Conservation (phyloP, 1,140 invertebrate species). For the Lysiphlebus fabarum region DNA sequence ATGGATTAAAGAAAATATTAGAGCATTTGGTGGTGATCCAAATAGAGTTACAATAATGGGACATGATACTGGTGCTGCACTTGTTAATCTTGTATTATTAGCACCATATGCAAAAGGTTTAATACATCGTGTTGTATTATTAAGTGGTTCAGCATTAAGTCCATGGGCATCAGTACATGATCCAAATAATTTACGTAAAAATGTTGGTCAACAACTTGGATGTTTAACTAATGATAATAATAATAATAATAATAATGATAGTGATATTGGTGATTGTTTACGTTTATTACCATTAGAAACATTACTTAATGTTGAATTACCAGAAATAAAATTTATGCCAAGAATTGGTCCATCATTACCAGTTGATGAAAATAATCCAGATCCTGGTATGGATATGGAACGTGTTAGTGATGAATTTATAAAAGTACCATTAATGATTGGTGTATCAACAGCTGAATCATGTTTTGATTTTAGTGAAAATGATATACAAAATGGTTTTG, state of each 20-base stretch:
- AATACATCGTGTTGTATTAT: constrained; percentile 78
- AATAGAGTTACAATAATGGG: constrained; percentile 79
- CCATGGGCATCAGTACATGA: constrained; percentile 78
- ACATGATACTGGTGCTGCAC: constrained; percentile 79
- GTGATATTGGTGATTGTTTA: constrained; percentile 60
- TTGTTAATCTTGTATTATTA: constrained; percentile 79
- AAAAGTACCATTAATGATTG: constrained; percentile 66
- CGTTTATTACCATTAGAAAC: constrained; percentile 61
- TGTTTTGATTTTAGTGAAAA: constrained; percentile 72
- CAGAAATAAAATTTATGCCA: constrained; percentile 59
- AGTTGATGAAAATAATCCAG: constrained; percentile 60
- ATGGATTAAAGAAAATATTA: constrained; percentile 77
- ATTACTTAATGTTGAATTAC: constrained; percentile 64
- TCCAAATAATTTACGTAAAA: constrained; percentile 66
- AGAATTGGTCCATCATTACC: constrained; percentile 65
- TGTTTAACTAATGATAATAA: constrained; percentile 52
- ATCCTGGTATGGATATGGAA: constrained; percentile 65
- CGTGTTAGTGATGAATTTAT: constrained; percentile 67
- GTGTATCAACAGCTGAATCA: constrained; percentile 71
- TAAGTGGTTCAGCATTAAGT: constrained; percentile 84
- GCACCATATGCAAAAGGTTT: constrained; percentile 74
- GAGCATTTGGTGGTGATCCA: constrained; percentile 77
- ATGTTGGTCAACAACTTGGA: constrained; percentile 70
- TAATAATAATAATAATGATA: constrained; percentile 38
- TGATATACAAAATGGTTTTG: constrained; percentile 74